Evolutionary conservation across 2,797 vertebrate species (phyloP).

Genomic region (Onychomys arenicola): DNA sequence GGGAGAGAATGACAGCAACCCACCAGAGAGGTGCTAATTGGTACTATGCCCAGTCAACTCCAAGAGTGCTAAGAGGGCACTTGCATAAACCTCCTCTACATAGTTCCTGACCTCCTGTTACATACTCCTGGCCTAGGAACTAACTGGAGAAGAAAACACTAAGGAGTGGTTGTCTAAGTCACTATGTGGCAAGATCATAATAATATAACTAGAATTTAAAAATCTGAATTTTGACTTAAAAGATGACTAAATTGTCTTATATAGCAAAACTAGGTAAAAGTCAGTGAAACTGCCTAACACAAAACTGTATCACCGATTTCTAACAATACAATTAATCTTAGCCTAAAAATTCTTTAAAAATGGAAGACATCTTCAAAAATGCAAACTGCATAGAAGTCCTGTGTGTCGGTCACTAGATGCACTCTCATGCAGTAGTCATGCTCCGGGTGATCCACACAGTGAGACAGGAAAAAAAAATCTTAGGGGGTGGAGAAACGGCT

Average conservation of each 20-base stretch:
- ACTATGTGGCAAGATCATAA: neutral
- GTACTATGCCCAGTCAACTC: neutral
- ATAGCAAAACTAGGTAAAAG: neutral
- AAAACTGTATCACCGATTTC: neutral
- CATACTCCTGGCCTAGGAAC: neutral
- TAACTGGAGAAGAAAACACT: neutral
- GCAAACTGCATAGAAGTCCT: neutral
- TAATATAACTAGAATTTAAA: neutral
- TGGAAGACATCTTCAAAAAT: constrained; percentile 24
- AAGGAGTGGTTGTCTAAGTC: no score
- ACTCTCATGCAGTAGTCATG: neutral
- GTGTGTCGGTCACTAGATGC: neutral
- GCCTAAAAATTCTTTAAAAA: neutral
- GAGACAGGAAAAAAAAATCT: neutral
- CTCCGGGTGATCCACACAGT: neutral
- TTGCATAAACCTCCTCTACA: neutral
- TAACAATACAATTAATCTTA: constrained; percentile 30
- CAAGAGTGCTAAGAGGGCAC: neutral
- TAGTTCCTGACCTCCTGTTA: neutral
- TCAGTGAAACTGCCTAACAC: neutral
- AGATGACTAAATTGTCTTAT: neutral
- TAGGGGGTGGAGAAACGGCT: neutral
- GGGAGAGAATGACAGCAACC: neutral
- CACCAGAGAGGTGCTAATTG: neutral
- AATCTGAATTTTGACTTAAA: neutral